Evolutionary conservation across 2,113 vertebrate genomes (phyloP).

Genomic region (Tragelaphus scriptus): DNA sequence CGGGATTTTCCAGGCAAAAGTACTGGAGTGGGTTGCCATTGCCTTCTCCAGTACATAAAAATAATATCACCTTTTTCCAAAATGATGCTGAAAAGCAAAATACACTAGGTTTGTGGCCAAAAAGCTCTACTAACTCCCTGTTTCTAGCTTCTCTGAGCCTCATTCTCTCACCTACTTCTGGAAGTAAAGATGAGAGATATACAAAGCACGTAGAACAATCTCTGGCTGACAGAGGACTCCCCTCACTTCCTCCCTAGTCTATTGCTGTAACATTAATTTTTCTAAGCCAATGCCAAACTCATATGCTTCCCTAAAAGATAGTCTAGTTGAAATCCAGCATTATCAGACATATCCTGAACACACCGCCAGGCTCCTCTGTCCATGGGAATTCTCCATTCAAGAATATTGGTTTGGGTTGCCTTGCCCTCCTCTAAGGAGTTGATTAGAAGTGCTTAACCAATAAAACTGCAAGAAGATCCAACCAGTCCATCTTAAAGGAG

Average conservation of each 20-base stretch:
- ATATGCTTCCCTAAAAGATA: not conserved
- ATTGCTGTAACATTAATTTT: not conserved
- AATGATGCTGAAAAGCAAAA: not conserved
- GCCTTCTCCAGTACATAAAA: not conserved
- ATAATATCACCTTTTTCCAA: not conserved
- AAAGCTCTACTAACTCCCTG: not conserved
- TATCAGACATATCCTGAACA: too few species aligned
- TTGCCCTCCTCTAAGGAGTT: not conserved
- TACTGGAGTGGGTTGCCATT: too few species aligned
- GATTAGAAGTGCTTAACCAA: not conserved
- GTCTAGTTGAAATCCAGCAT: not conserved
- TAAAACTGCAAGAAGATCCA: not conserved
- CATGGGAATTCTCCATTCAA: not conserved
- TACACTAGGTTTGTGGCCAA: not conserved
- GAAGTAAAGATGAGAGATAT: not conserved
- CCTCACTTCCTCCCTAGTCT: not conserved
- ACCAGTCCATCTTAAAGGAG: too few species aligned
- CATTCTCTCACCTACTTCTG: not conserved
- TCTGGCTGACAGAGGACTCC: too few species aligned
- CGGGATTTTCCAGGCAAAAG: too few species aligned
- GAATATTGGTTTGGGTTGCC: not conserved
- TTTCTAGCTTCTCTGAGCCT: not conserved
- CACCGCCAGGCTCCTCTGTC: not conserved
- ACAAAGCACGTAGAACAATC: accelerated
- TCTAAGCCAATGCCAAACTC: not conserved